Base-by-base conservation (phyloP, 2,797 vertebrate genomes). In the Simalia tracyae region DNA sequence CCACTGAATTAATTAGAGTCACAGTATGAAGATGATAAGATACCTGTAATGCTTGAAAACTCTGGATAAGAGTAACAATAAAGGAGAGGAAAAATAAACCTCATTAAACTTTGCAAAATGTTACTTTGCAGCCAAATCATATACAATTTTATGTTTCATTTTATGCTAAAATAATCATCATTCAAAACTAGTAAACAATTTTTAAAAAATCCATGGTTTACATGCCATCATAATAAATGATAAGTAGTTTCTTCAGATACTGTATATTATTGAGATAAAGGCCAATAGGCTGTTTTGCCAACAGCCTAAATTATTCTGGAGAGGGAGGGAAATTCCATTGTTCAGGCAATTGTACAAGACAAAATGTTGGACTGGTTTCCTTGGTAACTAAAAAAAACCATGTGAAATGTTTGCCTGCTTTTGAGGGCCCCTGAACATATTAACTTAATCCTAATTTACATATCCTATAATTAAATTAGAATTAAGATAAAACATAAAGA, bases 401-500 rank as follows among this genome's bases (percentile, higher is more conserved):
- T 14, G 9, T 60, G n/a, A 1, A 28, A 68, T 22, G 9, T 22
- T 84, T 61, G 7, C 4, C 7, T 24, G 28, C 1, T 22, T 89
- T 59, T 28, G 17, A 56, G 12, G 8, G 4, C n/a, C 5, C 50
- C 88, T 76, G 19, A 60, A 28, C 72, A 59, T 90, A 84, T 90
- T 59, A 54, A 84, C 26, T n/a, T 28, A 90, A 28, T 59, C 26
- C 9, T 84, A 36, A 54, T 90, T 50, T 31, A n/a, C 1, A n/a
- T 36, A 57, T 42, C 9, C 24, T 89, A 4, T 63, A 86, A 95
- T 92, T 92, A 91, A 63, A 15, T 94, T 85, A 87, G 88, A 90
- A 89, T 89, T 56, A 92, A 66, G 92, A 72, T 85, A 90, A 96
- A 84, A 84, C 26, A 87, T 91, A 76, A 63, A 91, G 9, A 89